These are phyloP conservation scores for Ectropis grisescens DNA, from an alignment of 1,140 invertebrate species.

Conservation along the genomic window DNA sequence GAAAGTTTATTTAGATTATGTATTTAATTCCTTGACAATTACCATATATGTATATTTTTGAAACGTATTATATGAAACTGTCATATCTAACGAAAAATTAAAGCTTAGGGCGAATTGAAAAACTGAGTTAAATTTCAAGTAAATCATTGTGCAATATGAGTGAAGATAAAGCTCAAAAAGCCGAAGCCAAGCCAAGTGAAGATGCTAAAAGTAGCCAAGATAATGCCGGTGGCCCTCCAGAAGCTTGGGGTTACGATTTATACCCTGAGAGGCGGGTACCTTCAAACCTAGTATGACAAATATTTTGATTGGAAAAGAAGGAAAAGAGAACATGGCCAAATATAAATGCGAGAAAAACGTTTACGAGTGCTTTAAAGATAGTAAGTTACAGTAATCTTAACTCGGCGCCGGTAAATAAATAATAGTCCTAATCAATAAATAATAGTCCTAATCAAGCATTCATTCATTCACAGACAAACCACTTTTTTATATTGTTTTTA, in stretches of 20 bases:
- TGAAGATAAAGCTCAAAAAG: conserved; percentile 10
- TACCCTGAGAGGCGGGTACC: conserved; percentile 86
- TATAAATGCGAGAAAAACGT: conserved; percentile 88
- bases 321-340: conserved; percentile 77
- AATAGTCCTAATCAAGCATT: no score
- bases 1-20: no score
- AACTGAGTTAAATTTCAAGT: no score
- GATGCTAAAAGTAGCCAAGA: conserved; percentile 9
- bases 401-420: no score
- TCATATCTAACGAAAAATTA: no score
- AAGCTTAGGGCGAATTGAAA: no score
- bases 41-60: no score
- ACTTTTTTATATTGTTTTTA: no score
- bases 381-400: conserved; percentile 74
- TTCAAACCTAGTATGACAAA: conserved; percentile 71
- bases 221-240: conserved; percentile 14
- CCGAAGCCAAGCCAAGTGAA: conserved; percentile 2
- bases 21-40: no score
- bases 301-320: conserved; percentile 74
- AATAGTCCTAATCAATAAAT: no score
- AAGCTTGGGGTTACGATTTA: conserved; percentile 83
- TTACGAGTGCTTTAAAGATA: conserved; percentile 79
- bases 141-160: conserved; percentile 7
- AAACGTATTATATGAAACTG: no score
- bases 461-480: no score